Evolutionary conservation across 2,888 invertebrate species (phyloP).

Genomic region (Notocelia uddmanniana): DNA sequence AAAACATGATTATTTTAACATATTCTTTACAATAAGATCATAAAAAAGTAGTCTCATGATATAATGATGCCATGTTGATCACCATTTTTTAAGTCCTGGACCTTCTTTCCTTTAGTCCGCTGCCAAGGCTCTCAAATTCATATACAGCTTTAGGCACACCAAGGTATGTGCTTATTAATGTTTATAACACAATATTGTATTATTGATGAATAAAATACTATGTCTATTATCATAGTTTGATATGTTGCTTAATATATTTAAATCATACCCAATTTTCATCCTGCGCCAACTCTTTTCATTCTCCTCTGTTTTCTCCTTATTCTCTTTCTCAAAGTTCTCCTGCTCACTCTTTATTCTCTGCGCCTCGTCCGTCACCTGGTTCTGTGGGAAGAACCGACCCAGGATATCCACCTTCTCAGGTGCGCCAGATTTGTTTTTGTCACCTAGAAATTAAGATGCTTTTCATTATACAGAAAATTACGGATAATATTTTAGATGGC

Average conservation of each 20-base stretch:
- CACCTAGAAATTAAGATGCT: constrained; percentile 50
- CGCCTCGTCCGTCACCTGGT: constrained; percentile 72
- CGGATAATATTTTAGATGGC: background rate
- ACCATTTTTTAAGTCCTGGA: no score
- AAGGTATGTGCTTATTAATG: no score
- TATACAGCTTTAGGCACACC: no score
- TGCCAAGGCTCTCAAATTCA: no score
- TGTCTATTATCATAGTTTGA: no score
- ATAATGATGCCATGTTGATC: no score
- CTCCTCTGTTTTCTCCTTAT: constrained; percentile 85
- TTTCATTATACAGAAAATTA: background rate
- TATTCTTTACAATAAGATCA: no score
- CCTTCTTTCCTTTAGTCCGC: no score
- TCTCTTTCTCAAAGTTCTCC: constrained; percentile 83
- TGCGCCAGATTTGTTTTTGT: constrained; percentile 61
- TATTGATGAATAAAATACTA: no score
- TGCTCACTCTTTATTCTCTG: constrained; percentile 85
- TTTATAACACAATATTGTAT: no score
- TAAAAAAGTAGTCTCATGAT: no score
- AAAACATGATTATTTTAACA: no score
- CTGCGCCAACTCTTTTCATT: constrained; percentile 90
- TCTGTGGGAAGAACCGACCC: constrained; percentile 86
- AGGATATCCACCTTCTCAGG: constrained; percentile 78
- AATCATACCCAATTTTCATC: constrained; percentile 88
- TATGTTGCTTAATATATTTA: background rate